Evolutionary conservation across 1,140 invertebrate genomes (phyloP), one percentile per base, ranked within the genome.

Genomic region (Drosophila paulistorum): DNA sequence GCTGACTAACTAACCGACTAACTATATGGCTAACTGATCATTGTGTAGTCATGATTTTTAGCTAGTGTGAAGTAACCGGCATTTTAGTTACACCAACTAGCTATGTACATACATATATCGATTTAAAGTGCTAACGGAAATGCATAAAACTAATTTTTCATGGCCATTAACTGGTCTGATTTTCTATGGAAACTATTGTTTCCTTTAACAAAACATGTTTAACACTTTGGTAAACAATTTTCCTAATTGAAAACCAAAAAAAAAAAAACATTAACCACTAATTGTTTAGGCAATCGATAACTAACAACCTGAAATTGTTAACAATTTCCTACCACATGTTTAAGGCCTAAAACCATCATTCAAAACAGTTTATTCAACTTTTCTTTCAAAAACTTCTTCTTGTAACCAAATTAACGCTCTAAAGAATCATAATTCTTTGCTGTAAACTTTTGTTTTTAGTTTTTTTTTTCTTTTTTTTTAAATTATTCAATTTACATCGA

Each of bases 21-120:
- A 55, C 39, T 59, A 20, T 54, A 85, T 81, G 81, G 51, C 74
- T 65, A 78, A 84, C 64, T 71, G 74, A 86, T 70, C 74, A 81
- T 85, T 85, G 82, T 85, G 82, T 81, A 84, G 81, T 71, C 69
- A 48, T 48, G 45, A 17, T 20, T 20, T 26, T 26, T 26, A 26
- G 23, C 23, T 26, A 26, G 23, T 26, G 23, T 26, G 23, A 26
- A 48, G 17, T 48, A 48, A 48, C 14, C 17, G 45, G 45, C 45
- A 3, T 23, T 51, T 51, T 51, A 20, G 45, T 48, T 48, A 48
- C 45, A 17, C 7, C 9, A 48, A 48, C 45, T 48, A 48, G 9
- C 45, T 48, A 45, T 7, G 1, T 45, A n/a, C n/a, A n/a, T n/a
- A n/a, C n/a, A n/a, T n/a, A 17, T 48, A 51, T 51, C 20, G 45